These are phyloP conservation scores for Rutilus rutilus DNA, from an alignment of 2,113 vertebrate species.

Conservation along the genomic window DNA sequence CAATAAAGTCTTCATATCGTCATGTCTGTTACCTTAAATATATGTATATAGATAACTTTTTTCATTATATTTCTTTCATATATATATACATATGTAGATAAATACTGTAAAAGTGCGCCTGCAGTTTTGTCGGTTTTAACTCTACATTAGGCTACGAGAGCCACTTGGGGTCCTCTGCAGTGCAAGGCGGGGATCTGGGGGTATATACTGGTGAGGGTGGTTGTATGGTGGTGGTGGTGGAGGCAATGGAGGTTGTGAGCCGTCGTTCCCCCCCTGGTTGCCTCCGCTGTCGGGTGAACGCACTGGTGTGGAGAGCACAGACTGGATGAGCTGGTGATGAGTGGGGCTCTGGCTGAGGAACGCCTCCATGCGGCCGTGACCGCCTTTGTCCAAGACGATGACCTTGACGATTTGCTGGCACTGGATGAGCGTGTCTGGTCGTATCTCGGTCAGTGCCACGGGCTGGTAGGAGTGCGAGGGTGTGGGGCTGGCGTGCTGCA, in stretches of 20 bases:
- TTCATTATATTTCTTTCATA: constrained; percentile 70
- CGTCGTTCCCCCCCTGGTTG: constrained; percentile 74
- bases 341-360: constrained; percentile 91
- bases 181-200: constrained; percentile 87
- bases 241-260: constrained; percentile 90
- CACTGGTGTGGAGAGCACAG: constrained; percentile 84
- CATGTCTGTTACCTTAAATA: constrained; percentile 67
- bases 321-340: constrained; percentile 84
- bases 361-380: constrained; percentile 88
- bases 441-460: constrained; percentile 72
- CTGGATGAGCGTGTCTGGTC: constrained; percentile 93
- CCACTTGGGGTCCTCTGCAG: constrained; percentile 91
- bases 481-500: constrained; percentile 73
- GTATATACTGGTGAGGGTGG: constrained; percentile 93
- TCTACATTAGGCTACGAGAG: constrained; percentile 91
- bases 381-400: constrained; percentile 94
- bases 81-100: constrained; percentile 76
- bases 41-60: constrained; percentile 71
- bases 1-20: constrained; percentile 39
- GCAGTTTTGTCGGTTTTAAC: constrained; percentile 35
- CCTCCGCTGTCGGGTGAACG: constrained; percentile 72
- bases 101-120: constrained; percentile 60
- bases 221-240: constrained; percentile 95
- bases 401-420: constrained; percentile 99
- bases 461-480: constrained; percentile 76